Percentiles rank a stretch among this genome's conserved stretches.
phyloP scores from a whole-genome alignment of 1,140 invertebrate species.

The Contarinia nasturtii region DNA sequence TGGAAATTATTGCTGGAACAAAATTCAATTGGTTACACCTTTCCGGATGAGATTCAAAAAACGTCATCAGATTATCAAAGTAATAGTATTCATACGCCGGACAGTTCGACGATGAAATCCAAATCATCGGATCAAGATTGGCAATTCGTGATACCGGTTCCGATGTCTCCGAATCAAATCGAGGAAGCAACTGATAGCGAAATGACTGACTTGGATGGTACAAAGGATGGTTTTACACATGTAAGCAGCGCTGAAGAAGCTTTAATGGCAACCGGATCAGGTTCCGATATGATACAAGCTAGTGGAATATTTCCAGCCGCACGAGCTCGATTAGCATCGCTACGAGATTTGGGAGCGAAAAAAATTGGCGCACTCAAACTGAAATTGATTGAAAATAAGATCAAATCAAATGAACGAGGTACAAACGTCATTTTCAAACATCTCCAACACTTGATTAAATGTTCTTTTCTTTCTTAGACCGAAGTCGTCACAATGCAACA shows the following conservation, averaged over 20 bases:
- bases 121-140: constrained; percentile 14
- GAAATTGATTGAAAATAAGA: constrained; percentile 38
- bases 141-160: constrained; percentile 18
- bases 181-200: too few relatives aligned
- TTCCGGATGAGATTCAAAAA: constrained; percentile 27
- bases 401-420: constrained; percentile 4
- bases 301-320: constrained; percentile 25
- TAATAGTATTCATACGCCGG: constrained; percentile 6
- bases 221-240: neutral
- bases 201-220: neutral
- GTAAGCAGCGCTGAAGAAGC: neutral
- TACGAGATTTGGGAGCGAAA: constrained; percentile 44
- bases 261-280: neutral
- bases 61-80: constrained; percentile 3
- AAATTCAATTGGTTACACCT: constrained; percentile 33
- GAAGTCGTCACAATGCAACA: neutral
- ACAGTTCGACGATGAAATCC: neutral
- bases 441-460: neutral
- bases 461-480: neutral
- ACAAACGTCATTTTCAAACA: neutral
- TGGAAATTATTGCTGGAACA: constrained; percentile 44
- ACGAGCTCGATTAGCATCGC: constrained; percentile 35
- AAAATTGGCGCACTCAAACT: constrained; percentile 42
- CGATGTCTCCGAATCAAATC: neutral
- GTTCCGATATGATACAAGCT: too few relatives aligned